Base-by-base conservation (phyloP, 2,113 vertebrate genomes). In the Peromyscus californicus region DNA sequence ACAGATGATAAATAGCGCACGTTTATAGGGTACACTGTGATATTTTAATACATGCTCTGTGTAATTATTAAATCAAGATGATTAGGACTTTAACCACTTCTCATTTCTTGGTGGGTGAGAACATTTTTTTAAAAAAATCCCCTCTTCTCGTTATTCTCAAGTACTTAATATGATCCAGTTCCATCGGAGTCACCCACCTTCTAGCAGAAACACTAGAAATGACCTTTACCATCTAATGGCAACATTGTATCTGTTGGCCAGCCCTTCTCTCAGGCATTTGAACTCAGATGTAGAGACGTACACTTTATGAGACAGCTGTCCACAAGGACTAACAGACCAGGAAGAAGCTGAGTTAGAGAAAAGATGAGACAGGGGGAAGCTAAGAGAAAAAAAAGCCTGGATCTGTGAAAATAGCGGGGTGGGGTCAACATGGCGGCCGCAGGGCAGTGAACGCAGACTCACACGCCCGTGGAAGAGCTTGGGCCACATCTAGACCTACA, bases 331-430 rank as follows among this genome's bases (percentile, higher is more conserved):
- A 74, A 61, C 6, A 80, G 29, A 26, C 48, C 79, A 90, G 59
- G 82, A 72, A 76, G 74, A 87, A 67, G 79, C 59, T 75, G 22
- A 39, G n/a, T 42, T 51, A 92, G 29, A 93, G 57, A 96, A 80
- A 89, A 91, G 70, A 65, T 9, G 29, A n/a, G 67, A n/a, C 65
- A 63, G 24, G 15, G 31, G 33, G 51, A 75, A 13, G 4, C 42
- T 61, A 83, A 87, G 3, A 33, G 83, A 65, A 78, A 42, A 33
- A 78, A 65, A 78, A 42, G 39, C 72, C 2, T 69, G 31, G 65
- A 48, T 72, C 67, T 69, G 51, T 19, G 69, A 87, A 92, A 67
- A 76, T 3, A 39, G 63, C 10, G 7, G 57, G 45, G 57, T 48
- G 51, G 11, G 79, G 61, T 54, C 83, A 69, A 57, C 1, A 3